A percentile compares a stretch with the other conserved stretches of the same genome.
phyloP scores from a whole-genome alignment of 2,888 invertebrate genomes.

The Lithophane semibrunnea region DNA sequence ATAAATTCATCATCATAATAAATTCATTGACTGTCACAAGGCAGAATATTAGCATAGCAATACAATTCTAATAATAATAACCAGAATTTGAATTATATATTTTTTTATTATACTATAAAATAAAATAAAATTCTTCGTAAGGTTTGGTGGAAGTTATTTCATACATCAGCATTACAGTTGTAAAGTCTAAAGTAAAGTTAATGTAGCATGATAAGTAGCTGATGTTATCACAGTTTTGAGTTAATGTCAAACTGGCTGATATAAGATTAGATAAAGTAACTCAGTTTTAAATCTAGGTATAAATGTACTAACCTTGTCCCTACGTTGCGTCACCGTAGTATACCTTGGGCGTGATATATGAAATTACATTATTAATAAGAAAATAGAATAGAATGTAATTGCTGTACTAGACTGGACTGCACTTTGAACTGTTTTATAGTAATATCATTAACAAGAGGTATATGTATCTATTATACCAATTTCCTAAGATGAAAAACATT shows the following conservation, averaged over 20 bases:
- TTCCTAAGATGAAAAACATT: neutral
- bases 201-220: slow-evolving; percentile 6
- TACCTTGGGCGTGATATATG: neutral
- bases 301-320: neutral
- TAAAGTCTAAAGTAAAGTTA: neutral
- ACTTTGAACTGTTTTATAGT: neutral
- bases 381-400: neutral
- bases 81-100: neutral
- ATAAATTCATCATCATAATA: neutral
- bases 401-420: too few species aligned
- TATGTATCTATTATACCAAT: neutral
- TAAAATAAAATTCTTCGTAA: neutral
- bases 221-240: slow-evolving; percentile 31
- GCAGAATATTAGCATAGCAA: neutral
- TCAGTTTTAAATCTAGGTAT: slow-evolving; percentile 5
- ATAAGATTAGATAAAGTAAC: slow-evolving; percentile 44
- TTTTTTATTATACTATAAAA: neutral
- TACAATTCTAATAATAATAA: neutral
- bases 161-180: slow-evolving; percentile 17
- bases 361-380: neutral
- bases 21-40: neutral
- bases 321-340: neutral
- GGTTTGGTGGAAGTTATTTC: neutral
- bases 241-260: slow-evolving; percentile 17
- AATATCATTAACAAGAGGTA: neutral